phyloP scores from a whole-genome alignment of 92 coral and sea anemone genomes.

The Phenganax subtilis region DNA sequence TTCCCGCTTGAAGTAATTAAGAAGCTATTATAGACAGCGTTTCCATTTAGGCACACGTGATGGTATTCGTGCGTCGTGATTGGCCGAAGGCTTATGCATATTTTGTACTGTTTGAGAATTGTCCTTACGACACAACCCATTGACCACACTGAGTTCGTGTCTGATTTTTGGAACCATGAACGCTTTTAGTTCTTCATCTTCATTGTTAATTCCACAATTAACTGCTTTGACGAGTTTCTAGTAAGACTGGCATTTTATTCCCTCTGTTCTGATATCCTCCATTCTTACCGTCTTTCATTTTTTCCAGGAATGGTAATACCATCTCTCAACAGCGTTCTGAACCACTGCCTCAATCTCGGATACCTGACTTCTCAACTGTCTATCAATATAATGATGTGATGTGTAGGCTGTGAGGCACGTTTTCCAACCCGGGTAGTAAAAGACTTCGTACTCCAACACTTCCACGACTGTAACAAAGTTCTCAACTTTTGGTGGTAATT shows the following conservation, averaged over 20 bases:
- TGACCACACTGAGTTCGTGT: slow-evolving; percentile 8
- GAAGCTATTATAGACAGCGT: too few relatives aligned
- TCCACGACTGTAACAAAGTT: neutral
- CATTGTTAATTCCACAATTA: neutral
- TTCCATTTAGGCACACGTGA: too few relatives aligned
- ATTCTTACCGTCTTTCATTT: neutral
- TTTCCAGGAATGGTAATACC: neutral
- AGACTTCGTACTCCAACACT: neutral
- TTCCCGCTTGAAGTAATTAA: too few relatives aligned
- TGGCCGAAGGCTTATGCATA: too few relatives aligned
- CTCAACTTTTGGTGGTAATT: neutral
- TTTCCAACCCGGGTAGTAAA: slow-evolving; percentile 3
- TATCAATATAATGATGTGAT: neutral
- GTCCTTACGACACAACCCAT: too few relatives aligned
- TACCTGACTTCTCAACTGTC: neutral
- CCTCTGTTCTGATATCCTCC: slow-evolving; percentile 4
- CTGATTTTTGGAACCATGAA: neutral
- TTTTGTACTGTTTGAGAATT: too few relatives aligned
- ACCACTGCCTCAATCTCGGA: neutral
- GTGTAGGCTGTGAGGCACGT: slow-evolving; percentile 1
- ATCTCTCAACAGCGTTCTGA: neutral
- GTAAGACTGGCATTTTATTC: neutral
- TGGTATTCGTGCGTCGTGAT: too few relatives aligned
- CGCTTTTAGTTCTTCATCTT: slow-evolving; percentile 8
- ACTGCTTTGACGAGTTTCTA: neutral